These are phyloP conservation scores for Novumbra hubbsi DNA, from an alignment of 2,797 vertebrate species.

Conservation along the genomic window DNA sequence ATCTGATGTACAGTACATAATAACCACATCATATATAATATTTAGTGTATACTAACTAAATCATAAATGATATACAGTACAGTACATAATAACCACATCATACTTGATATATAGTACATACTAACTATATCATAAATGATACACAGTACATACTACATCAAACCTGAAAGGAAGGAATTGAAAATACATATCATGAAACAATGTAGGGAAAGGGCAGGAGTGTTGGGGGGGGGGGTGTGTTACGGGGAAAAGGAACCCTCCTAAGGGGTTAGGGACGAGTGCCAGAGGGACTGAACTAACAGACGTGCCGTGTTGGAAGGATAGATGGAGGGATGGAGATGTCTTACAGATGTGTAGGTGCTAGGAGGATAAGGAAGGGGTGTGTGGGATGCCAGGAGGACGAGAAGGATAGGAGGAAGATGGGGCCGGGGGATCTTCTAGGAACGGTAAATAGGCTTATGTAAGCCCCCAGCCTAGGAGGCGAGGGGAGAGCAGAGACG, in stretches of 20 bases:
- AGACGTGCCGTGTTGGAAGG: background rate
- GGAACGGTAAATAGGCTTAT: constrained; percentile 57
- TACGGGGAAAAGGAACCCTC: background rate
- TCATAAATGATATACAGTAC: too few species aligned
- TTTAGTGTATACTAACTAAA: too few species aligned
- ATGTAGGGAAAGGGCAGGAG: background rate
- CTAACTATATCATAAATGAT: too few species aligned
- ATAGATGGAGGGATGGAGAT: background rate
- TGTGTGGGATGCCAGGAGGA: background rate
- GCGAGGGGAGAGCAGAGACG: constrained; percentile 26
- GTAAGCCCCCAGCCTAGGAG: constrained; percentile 36
- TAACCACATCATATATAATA: too few species aligned
- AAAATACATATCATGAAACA: background rate
- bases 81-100: too few species aligned
- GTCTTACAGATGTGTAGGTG: constrained; percentile 13
- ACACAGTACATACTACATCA: too few species aligned
- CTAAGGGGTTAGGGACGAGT: background rate
- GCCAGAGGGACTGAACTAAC: constrained; percentile 3
- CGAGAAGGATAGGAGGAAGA: constrained; percentile 23
- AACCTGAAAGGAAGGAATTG: background rate
- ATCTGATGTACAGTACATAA: too few species aligned
- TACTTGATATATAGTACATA: too few species aligned
- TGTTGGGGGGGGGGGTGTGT: background rate
- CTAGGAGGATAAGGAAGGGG: constrained; percentile 15
- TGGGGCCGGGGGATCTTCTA: constrained; percentile 53